Base-by-base conservation (phyloP, 2,888 invertebrate species). In the Drosophila ustulata region DNA sequence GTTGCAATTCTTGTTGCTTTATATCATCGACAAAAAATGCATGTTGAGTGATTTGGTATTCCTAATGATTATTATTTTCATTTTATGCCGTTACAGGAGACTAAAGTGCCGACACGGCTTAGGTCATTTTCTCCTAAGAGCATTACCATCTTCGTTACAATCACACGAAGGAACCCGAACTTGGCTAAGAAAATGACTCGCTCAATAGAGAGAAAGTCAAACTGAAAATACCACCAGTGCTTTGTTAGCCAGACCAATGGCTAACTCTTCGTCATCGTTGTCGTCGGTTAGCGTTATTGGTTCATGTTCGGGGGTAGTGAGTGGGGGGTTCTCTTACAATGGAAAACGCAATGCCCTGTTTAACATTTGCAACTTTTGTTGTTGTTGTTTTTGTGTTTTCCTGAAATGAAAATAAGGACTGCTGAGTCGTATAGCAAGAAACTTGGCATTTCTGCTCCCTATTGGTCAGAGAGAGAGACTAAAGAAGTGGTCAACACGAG, bases 301-400 rank as follows among this genome's bases (percentile, higher is more conserved):
- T 7, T 7, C n/a, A 18, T n/a, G 37, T 41, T 49, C 3, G 26
- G 57, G 61, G 64, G 30, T 26, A 32, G 56, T 25, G 53, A 55
- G 71, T 13, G 50, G 51, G 50, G 51, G 39, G 28, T 28, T 45
- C 7, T 43, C 26, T 43, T 66, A 66, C 51, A 51, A 59, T 71
- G 83, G 78, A 83, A 83, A 82, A 82, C 81, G 78, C 76, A 87
- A 79, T 85, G 85, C 78, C 86, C 84, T 71, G 80, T 75, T 80
- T 84, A 77, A 82, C 88, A 75, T 85, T 88, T 88, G 82, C 80
- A 85, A 77, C 71, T 78, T 64, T 82, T 52, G 71, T 65, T 72
- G 71, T 65, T 72, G 69, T 66, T 66, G 71, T 65, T 72, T 67
- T 66, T 66, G 79, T 53, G 46, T 72, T 67, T 75, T 75, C 69